Base-by-base conservation (phyloP, 1,140 invertebrate genomes). In the Patella vulgata region DNA sequence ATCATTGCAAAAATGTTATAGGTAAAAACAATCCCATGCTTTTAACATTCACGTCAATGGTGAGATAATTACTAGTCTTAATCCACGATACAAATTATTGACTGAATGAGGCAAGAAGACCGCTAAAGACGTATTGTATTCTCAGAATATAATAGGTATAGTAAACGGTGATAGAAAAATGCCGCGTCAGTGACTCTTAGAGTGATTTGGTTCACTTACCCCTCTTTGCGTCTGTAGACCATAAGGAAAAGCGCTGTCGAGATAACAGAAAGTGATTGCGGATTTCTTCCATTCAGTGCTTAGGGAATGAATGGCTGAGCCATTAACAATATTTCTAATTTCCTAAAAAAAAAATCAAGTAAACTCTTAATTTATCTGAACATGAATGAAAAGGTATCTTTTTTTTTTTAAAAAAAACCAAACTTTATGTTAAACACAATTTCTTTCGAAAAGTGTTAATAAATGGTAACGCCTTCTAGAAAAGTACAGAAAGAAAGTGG, bases 271-370 rank as follows among this genome's bases (percentile, higher is more conserved):
- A 4, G 30, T 46, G 2, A 77, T 44, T 14, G 57, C 62, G 14
- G 72, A 68, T 36, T 70, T 71, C 33, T 46, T 53, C 75, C 75
- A 77, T 21, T 77, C 75, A 50, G 44, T 55, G 33, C 63, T 67
- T 39, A 77, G 72, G 14, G 69, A 71, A 52, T 75, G 75, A 21
- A 66, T 28, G 12, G 59, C 12, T 23, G 68, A 65, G 11, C 73
- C 73, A 63, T 63, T 65, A 4, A 72, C 63, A n/a, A 72, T 63
- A 23, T 58, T 55, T 23, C 72, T 40, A 6, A 77, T 33, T 19
- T 68, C 63, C 74, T 77, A 43, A n/a, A 23, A 42, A 19, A 44
- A 31, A 57, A 54, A 43, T 46, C 25, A 44, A 25, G 23, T 44
- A 36, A 27, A 36, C 6, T 30, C 23, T 56, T 28, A 28, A 0